These are phyloP conservation scores for Syngnathus floridae DNA, from an alignment of 2,113 vertebrate species.

Conservation along the genomic window DNA sequence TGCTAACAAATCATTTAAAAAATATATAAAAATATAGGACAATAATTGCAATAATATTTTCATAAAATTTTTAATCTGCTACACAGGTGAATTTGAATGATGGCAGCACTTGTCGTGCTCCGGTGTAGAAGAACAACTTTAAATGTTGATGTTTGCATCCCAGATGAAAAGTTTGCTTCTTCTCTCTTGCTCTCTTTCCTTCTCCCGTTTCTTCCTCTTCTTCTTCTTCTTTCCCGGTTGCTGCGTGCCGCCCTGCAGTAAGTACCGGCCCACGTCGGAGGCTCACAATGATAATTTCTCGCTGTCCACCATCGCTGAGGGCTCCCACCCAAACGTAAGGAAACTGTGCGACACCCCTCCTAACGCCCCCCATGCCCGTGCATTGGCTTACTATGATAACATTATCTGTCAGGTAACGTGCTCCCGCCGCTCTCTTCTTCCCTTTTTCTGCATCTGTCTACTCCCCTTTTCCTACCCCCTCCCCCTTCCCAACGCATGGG, in stretches of 20 bases:
- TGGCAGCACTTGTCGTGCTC: no score
- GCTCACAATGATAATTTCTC: slow-evolving; percentile 99
- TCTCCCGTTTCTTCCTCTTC: background rate
- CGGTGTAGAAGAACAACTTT: background rate
- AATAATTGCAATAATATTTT: no score
- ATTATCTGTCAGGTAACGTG: slow-evolving; percentile 81
- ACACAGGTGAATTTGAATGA: no score
- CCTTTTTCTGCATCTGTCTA: slow-evolving; percentile 51
- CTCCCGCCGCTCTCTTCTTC: slow-evolving; percentile 69
- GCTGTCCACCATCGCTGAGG: slow-evolving; percentile 97
- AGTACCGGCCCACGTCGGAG: slow-evolving; percentile 92
- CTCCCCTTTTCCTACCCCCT: slow-evolving; percentile 19
- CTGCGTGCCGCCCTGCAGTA: slow-evolving; percentile 64
- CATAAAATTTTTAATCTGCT: no score
- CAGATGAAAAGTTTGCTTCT: slow-evolving; percentile 44
- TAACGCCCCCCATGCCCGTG: slow-evolving; percentile 77
- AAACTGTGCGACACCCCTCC: slow-evolving; percentile 73
- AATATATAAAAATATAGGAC: no score
- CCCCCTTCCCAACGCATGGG: slow-evolving; percentile 60
- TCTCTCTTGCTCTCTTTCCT: slow-evolving; percentile 42
- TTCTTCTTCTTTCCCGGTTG: slow-evolving; percentile 11
- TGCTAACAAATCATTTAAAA: no score
- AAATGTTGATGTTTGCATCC: slow-evolving; percentile 45
- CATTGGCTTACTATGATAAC: slow-evolving; percentile 81
- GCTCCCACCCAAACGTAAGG: slow-evolving; percentile 99